Evolutionary conservation across 2,888 invertebrate genomes (phyloP).

Genomic region (Drosophila greeni): DNA sequence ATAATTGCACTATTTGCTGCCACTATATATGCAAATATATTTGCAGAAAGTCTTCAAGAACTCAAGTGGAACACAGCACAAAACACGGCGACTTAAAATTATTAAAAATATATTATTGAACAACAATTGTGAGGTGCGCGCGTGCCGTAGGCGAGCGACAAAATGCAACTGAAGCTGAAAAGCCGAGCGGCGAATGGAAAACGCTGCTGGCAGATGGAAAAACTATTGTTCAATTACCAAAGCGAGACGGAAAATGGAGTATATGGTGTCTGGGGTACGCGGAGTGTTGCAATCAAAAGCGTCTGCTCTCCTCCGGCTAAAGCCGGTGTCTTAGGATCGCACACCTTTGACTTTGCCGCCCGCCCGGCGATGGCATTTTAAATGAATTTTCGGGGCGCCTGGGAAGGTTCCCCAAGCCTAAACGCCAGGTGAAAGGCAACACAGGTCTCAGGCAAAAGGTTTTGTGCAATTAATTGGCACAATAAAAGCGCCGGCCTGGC

Average conservation of each 20-base stretch:
- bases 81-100: slow-evolving; percentile 3
- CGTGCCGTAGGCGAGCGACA: slow-evolving; percentile 57
- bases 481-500: slow-evolving; percentile 37
- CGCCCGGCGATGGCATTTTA: slow-evolving; percentile 62
- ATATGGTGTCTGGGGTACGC: slow-evolving; percentile 10
- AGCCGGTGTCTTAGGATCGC: slow-evolving; percentile 15
- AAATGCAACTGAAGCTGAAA: slow-evolving; percentile 72
- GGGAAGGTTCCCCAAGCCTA: slow-evolving; percentile 47
- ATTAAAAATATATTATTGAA: slow-evolving; percentile 11
- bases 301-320: slow-evolving; percentile 9
- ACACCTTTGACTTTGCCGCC: slow-evolving; percentile 56
- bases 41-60: slow-evolving; percentile 7
- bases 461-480: slow-evolving; percentile 55
- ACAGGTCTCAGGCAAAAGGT: slow-evolving; percentile 25
- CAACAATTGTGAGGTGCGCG: slow-evolving; percentile 44
- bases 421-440: slow-evolving; percentile 60
- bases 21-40: slow-evolving; percentile 26
- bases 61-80: background rate
- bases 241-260: slow-evolving; percentile 62
- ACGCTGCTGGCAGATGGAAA: slow-evolving; percentile 53
- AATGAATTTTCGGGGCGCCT: slow-evolving; percentile 51
- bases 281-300: slow-evolving; percentile 52
- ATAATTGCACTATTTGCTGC: slow-evolving; percentile 10
- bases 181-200: slow-evolving; percentile 43
- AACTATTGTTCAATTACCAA: slow-evolving; percentile 55